phyloP scores from a whole-genome alignment of 2,888 invertebrate species.

The Drosophila tanythrix region DNA sequence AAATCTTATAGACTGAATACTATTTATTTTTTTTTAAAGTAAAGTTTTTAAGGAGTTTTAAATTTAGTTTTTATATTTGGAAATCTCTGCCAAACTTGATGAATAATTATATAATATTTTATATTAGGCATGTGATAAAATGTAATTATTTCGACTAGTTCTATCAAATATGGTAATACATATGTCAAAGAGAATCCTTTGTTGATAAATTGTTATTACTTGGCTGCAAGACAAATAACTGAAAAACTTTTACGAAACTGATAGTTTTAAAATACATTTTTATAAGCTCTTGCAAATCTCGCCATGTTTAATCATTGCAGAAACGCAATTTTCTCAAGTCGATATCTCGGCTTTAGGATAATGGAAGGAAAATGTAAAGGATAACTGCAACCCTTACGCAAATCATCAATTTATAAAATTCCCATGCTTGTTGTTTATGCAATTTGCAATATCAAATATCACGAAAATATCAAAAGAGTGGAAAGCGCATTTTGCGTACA shows the following conservation, averaged over 20 bases:
- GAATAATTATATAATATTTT: neutral
- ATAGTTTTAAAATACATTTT: neutral
- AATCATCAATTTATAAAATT: slow-evolving; percentile 69
- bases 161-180: neutral
- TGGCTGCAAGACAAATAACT: neutral
- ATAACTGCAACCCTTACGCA: slow-evolving; percentile 61
- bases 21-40: no score
- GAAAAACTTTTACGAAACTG: neutral
- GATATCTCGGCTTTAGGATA: slow-evolving; percentile 11
- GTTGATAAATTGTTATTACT: neutral
- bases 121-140: neutral
- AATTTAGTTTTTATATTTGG: neutral
- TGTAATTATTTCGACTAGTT: neutral
- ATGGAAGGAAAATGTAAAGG: slow-evolving; percentile 10
- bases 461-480: slow-evolving; percentile 48
- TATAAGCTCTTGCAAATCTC: neutral
- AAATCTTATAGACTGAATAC: neutral
- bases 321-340: slow-evolving; percentile 35
- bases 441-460: slow-evolving; percentile 77
- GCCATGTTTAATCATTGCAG: neutral
- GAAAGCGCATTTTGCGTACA: slow-evolving; percentile 61
- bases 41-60: neutral
- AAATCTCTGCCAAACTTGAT: neutral
- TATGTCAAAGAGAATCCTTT: neutral
- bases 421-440: slow-evolving; percentile 71